Conservation (phyloP, 2,113 vertebrate species). For the Lagenorhynchus albirostris region DNA sequence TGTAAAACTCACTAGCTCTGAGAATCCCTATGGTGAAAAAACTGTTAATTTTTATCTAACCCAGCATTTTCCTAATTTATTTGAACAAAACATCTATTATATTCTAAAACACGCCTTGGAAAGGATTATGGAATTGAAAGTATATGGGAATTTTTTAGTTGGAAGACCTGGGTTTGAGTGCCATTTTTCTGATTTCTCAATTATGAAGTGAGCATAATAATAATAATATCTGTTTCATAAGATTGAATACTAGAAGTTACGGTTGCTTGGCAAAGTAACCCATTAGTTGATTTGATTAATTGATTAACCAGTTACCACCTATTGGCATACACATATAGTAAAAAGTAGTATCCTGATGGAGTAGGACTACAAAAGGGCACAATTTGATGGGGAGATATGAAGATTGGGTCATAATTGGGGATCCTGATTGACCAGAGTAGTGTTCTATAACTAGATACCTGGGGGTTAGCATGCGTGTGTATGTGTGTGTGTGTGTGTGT, state of each 20-base stretch:
- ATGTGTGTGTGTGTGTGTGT: not conserved
- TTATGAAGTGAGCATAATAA: not conserved
- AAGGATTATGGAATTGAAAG: not conserved
- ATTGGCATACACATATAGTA: not conserved
- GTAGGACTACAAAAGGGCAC: not conserved
- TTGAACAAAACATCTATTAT: not conserved
- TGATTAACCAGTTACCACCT: not conserved
- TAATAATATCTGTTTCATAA: not conserved
- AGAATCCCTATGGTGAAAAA: not conserved
- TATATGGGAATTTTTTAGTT: not conserved
- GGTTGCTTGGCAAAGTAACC: not conserved
- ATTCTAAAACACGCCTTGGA: not conserved
- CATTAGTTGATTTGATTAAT: not conserved
- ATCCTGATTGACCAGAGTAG: not conserved
- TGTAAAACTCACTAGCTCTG: not conserved
- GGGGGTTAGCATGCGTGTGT: not conserved
- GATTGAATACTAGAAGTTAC: not conserved
- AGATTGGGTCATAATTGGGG: not conserved
- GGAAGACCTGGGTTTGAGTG: not conserved
- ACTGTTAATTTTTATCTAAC: not conserved
- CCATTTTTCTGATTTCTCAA: not conserved
- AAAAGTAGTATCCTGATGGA: not conserved
- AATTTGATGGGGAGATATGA: not conserved
- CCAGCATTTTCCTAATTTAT: not conserved
- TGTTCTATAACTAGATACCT: not conserved